Base-by-base conservation (phyloP, 1,140 invertebrate species). In the Caenorhabditis brenneri region DNA sequence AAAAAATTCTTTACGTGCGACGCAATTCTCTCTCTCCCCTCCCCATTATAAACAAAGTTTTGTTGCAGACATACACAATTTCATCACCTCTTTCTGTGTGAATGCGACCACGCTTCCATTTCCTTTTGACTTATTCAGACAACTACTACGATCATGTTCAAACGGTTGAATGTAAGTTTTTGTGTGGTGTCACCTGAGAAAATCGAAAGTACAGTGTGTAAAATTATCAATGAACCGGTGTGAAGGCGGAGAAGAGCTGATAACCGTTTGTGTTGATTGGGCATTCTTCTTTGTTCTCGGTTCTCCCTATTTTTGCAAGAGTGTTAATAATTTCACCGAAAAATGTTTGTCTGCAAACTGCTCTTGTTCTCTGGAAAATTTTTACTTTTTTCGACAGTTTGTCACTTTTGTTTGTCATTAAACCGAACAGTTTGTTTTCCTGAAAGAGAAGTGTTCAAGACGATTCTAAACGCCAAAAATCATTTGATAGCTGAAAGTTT, bases 91-190 rank as follows among this genome's bases (percentile, higher is more conserved):
- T 1, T 7, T 29, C 29, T 58, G 22, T 65, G 58, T 36, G 58
- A 65, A 65, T 65, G 58, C 29, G 19, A 65, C 65, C 19, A 15
- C 22, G 27, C 27, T 9, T 1, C 53, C 24, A 24, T 10, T 24
- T 27, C 16, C n/a, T 51, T 24, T 55, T 55, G 24, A 55, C 15
- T 55, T 27, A 10, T 29, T 27, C 22, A 10, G 5, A 55, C 24
- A 24, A 55, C 53, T 55, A 55, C 53, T 39, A 39, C 36, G 36
- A 74, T n/a, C n/a, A 74, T 74, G 65, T 74, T 74, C 36, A 74
- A 24, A 42, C 33, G 65, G n/a, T 42, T 74, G 65, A 74, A 74
- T 74, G 65, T 74, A 74, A 74, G 65, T 65, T 7, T n/a, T n/a
- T n/a, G n/a, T n/a, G n/a, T n/a, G n/a, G n/a, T n/a, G n/a, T n/a